A percentile compares a stretch with the other conserved stretches of the same genome.
These are phyloP conservation scores for Oeneis ivallda DNA, from an alignment of 2,888 invertebrate genomes.

Conservation along the genomic window DNA sequence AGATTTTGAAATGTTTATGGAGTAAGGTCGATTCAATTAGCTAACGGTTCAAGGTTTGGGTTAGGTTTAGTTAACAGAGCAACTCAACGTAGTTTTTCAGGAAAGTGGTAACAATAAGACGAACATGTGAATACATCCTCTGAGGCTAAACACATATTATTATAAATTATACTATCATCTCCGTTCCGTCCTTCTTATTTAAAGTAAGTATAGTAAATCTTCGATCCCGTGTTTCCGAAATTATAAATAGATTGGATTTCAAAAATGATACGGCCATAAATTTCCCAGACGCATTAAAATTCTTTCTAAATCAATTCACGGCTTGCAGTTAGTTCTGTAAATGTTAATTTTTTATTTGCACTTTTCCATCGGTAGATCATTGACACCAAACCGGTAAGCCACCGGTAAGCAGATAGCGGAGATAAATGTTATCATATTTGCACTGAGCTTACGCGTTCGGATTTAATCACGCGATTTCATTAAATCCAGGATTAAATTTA, in stretches of 20 bases:
- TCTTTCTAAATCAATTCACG: conserved; percentile 9
- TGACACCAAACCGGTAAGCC: conserved; percentile 32
- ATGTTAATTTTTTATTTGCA: conserved; percentile 33
- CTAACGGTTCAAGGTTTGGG: too few relatives aligned
- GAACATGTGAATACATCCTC: too few relatives aligned
- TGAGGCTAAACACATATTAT: too few relatives aligned
- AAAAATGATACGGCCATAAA: background rate
- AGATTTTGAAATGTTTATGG: too few relatives aligned
- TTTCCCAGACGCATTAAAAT: conserved; percentile 11
- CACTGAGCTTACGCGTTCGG: conserved; percentile 22
- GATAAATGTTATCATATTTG: conserved; percentile 36
- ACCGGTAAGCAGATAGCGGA: conserved; percentile 28
- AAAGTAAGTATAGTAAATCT: background rate
- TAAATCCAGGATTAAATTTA: conserved; percentile 22
- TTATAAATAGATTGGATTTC: background rate
- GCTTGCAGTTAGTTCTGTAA: conserved; percentile 1
- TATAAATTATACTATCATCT: too few relatives aligned
- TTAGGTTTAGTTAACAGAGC: too few relatives aligned
- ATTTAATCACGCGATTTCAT: conserved; percentile 26
- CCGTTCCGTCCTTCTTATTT: too few relatives aligned
- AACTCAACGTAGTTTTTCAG: too few relatives aligned
- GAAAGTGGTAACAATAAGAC: too few relatives aligned
- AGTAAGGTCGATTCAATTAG: too few relatives aligned
- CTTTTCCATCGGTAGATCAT: conserved; percentile 31
- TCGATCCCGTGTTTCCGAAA: background rate